These are phyloP conservation scores for Euproctis similis DNA, from an alignment of 2,888 invertebrate species.

Conservation along the genomic window DNA sequence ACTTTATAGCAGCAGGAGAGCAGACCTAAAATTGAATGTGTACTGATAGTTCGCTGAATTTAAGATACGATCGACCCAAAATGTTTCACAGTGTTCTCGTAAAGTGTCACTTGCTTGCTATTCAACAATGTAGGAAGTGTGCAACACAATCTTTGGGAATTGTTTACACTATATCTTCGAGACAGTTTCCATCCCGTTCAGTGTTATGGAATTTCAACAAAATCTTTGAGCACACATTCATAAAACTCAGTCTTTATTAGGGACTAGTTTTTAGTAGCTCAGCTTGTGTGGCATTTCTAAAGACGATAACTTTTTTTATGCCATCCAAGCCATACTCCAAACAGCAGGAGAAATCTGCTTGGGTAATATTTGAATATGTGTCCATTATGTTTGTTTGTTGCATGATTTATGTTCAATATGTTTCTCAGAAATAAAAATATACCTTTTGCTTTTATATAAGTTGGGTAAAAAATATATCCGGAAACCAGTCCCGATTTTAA, in stretches of 20 bases:
- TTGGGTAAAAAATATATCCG: too few species aligned
- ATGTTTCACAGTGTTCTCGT: slow-evolving; percentile 10
- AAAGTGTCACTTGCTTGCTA: slow-evolving; percentile 22
- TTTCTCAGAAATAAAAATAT: too few species aligned
- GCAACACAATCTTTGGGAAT: slow-evolving; percentile 5
- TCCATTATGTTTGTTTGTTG: too few species aligned
- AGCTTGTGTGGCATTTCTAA: too few species aligned
- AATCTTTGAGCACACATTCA: slow-evolving; percentile 14
- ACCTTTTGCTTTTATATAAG: too few species aligned
- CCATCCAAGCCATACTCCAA: too few species aligned
- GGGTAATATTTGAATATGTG: too few species aligned
- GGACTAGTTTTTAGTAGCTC: too few species aligned
- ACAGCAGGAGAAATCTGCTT: too few species aligned
- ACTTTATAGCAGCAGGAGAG: neutral
- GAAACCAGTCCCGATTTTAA: too few species aligned
- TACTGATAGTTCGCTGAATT: slow-evolving; percentile 1
- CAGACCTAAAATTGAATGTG: neutral
- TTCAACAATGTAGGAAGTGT: slow-evolving; percentile 21
- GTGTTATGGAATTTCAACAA: slow-evolving; percentile 21
- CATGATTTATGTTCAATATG: too few species aligned
- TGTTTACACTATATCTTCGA: slow-evolving; percentile 26
- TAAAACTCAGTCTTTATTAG: neutral
- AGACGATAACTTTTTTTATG: too few species aligned
- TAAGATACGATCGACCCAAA: slow-evolving; percentile 1
- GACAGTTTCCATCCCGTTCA: slow-evolving; percentile 20